These are phyloP conservation scores for Cottus gobio DNA, from an alignment of 2,113 vertebrate genomes.

Conservation along the genomic window DNA sequence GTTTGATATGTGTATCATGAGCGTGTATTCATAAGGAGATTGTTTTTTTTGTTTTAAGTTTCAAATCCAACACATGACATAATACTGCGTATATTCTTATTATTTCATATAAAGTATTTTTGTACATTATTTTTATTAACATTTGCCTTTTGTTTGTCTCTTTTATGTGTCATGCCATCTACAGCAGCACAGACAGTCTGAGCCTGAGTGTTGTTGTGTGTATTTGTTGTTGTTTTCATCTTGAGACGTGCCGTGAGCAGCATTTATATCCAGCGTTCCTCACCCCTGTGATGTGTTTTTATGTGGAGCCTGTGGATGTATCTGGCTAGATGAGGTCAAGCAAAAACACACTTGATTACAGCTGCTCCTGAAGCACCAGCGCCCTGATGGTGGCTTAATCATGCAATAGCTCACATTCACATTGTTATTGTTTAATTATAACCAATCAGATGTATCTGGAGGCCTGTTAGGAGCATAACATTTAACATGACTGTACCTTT, in stretches of 20 bases:
- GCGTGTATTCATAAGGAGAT: neutral
- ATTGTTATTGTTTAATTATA: neutral
- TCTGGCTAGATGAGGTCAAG: conserved; percentile 2
- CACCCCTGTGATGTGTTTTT: neutral
- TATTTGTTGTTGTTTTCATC: conserved; percentile 10
- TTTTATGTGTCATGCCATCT: neutral
- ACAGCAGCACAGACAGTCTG: neutral
- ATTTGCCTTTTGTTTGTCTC: neutral
- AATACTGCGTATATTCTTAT: neutral
- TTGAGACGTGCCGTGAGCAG: conserved; percentile 1
- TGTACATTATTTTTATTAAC: neutral
- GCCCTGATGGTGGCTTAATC: neutral
- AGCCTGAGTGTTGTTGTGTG: neutral
- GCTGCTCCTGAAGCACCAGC: neutral
- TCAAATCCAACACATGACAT: neutral
- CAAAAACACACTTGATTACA: neutral
- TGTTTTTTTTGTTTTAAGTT: neutral
- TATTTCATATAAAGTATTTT: neutral
- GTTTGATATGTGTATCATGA: neutral
- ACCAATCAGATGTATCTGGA: neutral
- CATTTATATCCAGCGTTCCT: conserved; percentile 11
- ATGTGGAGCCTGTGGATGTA: conserved; percentile 12
- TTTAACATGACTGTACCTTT: neutral
- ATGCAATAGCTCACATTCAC: neutral
- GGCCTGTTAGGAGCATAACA: neutral